Evolutionary conservation across 2,888 invertebrate genomes (phyloP).

Genomic region (Microdon myrmicae): DNA sequence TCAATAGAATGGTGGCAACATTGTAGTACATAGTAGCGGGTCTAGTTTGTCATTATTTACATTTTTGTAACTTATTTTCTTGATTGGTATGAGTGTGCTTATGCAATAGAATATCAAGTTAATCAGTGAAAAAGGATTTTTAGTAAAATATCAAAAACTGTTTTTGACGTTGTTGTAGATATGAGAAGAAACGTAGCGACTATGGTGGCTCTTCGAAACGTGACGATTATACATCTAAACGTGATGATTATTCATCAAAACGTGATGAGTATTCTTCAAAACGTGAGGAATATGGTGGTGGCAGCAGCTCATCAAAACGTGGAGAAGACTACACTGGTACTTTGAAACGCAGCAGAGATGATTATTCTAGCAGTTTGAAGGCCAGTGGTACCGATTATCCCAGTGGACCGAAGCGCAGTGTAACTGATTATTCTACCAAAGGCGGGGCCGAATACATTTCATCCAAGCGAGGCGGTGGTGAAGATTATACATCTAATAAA

Average conservation of each 20-base stretch:
- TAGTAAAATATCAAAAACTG: too few species aligned
- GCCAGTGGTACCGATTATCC: constrained; percentile 59
- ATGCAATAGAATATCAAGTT: too few species aligned
- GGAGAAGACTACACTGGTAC: constrained; percentile 54
- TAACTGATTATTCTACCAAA: constrained; percentile 54
- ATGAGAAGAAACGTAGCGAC: constrained; percentile 65
- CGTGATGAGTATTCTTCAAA: constrained; percentile 57
- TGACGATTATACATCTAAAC: constrained; percentile 59
- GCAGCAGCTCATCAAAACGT: constrained; percentile 56
- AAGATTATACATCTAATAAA: constrained; percentile 57
- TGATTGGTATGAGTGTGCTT: too few species aligned
- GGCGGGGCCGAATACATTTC: constrained; percentile 58
- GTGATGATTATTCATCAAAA: constrained; percentile 61
- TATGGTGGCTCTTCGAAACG: constrained; percentile 54
- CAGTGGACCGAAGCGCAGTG: constrained; percentile 59
- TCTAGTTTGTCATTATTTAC: too few species aligned
- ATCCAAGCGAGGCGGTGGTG: constrained; percentile 54
- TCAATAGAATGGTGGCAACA: too few species aligned
- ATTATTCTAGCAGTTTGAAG: constrained; percentile 57
- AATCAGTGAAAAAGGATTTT: too few species aligned
- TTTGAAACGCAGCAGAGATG: constrained; percentile 56
- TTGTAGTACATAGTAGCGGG: too few species aligned
- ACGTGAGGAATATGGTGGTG: constrained; percentile 50
- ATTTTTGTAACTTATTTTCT: too few species aligned
- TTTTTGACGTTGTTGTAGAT: too few species aligned